phyloP scores from a whole-genome alignment of 2,113 vertebrate genomes.

The Athene noctua region DNA sequence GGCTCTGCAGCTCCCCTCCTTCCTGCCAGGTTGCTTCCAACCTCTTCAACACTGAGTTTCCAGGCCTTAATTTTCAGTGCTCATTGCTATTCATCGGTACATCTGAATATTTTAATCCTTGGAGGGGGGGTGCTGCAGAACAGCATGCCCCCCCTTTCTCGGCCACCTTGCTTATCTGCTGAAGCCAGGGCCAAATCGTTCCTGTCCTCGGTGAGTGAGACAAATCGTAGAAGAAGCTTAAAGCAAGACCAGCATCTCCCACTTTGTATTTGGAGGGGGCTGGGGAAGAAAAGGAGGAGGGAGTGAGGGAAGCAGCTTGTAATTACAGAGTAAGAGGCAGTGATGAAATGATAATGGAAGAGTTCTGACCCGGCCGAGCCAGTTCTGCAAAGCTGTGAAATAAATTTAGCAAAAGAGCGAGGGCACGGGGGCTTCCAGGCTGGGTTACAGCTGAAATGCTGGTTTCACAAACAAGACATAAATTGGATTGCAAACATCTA shows the following conservation, averaged over 20 bases:
- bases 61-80: neutral
- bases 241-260: slow-evolving; percentile 11
- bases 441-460: slow-evolving; percentile 68
- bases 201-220: neutral
- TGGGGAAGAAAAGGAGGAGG: neutral
- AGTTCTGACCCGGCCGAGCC: slow-evolving; percentile 62
- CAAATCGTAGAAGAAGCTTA: slow-evolving; percentile 34
- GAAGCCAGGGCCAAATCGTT: neutral
- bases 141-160: neutral
- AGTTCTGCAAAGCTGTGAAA: slow-evolving; percentile 68
- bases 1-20: neutral
- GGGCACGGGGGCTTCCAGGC: slow-evolving; percentile 47
- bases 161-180: slow-evolving; percentile 36
- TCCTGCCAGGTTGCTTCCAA: neutral
- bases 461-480: slow-evolving; percentile 76
- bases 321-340: slow-evolving; percentile 73
- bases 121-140: neutral
- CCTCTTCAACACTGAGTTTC: neutral
- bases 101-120: slow-evolving; percentile 41
- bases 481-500: slow-evolving; percentile 84
- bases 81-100: neutral
- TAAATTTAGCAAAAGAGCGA: slow-evolving; percentile 52
- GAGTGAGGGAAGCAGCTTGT: slow-evolving; percentile 25
- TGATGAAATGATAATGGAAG: slow-evolving; percentile 74
- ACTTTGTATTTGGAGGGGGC: neutral